phyloP scores from a whole-genome alignment of 1,140 invertebrate species.

The Lerema accius region DNA sequence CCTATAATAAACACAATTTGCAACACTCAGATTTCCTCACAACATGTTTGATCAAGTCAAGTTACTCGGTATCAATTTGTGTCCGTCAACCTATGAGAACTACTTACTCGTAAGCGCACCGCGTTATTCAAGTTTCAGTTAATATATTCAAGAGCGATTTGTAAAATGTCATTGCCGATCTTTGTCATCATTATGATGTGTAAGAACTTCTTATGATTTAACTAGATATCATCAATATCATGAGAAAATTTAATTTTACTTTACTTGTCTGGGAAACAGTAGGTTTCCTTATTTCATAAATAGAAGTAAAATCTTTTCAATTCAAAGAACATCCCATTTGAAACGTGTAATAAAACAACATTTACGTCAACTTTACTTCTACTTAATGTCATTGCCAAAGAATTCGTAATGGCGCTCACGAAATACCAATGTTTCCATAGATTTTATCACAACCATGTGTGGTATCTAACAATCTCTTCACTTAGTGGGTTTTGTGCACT shows the following conservation, averaged over 20 bases:
- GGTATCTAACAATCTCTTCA: conserved; percentile 12
- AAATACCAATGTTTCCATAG: conserved; percentile 13
- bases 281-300: too few relatives aligned
- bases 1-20: too few relatives aligned
- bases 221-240: background rate
- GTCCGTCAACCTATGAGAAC: background rate
- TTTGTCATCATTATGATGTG: conserved; percentile 14
- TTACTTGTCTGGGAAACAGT: too few relatives aligned
- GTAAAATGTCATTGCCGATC: conserved; percentile 22
- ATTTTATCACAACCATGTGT: conserved; percentile 17
- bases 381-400: conserved; percentile 21
- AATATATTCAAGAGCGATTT: conserved; percentile 15
- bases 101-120: background rate
- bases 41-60: background rate
- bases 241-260: too few relatives aligned
- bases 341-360: background rate
- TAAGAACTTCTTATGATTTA: conserved; percentile 3
- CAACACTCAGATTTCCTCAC: conserved; percentile 2
- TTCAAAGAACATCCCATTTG: background rate
- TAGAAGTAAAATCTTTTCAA: too few relatives aligned
- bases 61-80: background rate
- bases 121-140: conserved; percentile 15
- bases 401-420: conserved; percentile 1
- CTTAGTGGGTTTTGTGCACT: conserved; percentile 19
- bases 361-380: background rate